Evolutionary conservation across 2,113 vertebrate genomes (phyloP).

Genomic region (Callopanchax toddi): DNA sequence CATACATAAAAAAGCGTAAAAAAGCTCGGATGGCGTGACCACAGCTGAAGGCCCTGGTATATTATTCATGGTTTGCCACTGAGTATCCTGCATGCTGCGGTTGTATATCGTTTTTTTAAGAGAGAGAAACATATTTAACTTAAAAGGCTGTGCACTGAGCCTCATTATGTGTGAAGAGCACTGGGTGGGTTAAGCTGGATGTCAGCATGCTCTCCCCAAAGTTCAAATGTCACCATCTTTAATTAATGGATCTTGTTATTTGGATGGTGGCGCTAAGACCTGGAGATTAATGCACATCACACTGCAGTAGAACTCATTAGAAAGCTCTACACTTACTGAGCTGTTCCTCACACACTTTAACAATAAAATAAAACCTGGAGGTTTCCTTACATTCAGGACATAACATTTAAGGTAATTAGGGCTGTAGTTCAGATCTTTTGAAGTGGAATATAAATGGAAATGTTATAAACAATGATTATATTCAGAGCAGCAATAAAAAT

Average conservation of each 20-base stretch:
- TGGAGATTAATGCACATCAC: constrained; percentile 28
- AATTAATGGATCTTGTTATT: constrained; percentile 36
- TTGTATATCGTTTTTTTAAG: constrained; percentile 3
- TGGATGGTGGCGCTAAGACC: constrained; percentile 6
- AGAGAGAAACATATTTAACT: neutral
- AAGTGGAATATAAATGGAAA: too few relatives aligned
- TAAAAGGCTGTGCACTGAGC: neutral
- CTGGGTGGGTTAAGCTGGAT: constrained; percentile 15
- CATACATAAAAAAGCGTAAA: too few relatives aligned
- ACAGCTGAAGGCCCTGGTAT: too few relatives aligned
- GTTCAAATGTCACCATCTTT: constrained; percentile 43
- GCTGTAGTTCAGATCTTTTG: too few relatives aligned
- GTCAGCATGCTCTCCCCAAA: constrained; percentile 41
- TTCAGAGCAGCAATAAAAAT: too few relatives aligned
- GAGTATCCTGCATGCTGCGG: neutral
- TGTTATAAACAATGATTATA: too few relatives aligned
- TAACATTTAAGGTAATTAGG: too few relatives aligned
- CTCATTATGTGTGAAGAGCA: constrained; percentile 40
- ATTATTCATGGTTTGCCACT: too few relatives aligned
- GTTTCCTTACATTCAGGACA: neutral
- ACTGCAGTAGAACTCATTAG: neutral
- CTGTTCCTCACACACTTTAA: neutral
- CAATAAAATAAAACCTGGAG: too few relatives aligned
- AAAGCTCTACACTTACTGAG: neutral
- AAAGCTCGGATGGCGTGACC: too few relatives aligned